Percentiles rank a stretch among this genome's conserved stretches.
These are phyloP conservation scores for Rhabdomys pumilio DNA, from an alignment of 2,797 vertebrate species.

Conservation along the genomic window DNA sequence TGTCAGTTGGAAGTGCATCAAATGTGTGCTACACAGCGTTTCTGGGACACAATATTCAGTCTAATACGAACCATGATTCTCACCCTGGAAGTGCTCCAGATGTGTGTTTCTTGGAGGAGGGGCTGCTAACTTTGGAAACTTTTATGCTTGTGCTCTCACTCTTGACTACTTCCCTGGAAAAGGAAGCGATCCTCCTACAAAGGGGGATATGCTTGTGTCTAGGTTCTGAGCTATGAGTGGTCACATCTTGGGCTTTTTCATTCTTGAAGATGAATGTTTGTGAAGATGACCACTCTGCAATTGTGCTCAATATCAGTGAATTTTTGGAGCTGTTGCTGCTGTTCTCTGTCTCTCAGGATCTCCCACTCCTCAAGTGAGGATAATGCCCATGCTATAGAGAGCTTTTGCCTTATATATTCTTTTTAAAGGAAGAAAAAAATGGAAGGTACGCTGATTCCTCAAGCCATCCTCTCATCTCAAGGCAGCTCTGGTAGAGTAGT, in stretches of 20 bases:
- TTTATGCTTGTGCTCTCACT: not conserved
- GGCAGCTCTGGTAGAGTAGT: not conserved
- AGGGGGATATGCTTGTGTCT: not conserved
- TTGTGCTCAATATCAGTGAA: not conserved
- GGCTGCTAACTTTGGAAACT: not conserved
- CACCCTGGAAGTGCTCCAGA: not conserved
- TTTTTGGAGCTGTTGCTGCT: not conserved
- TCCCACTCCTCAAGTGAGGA: not conserved
- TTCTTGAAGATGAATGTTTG: not conserved
- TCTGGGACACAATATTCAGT: not conserved
- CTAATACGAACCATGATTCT: not conserved
- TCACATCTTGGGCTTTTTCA: not conserved
- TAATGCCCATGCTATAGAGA: not conserved
- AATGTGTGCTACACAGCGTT: not conserved
- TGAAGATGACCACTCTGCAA: not conserved
- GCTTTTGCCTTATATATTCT: not conserved
- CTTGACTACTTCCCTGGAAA: not conserved
- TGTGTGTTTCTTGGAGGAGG: not conserved
- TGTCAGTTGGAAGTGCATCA: not conserved
- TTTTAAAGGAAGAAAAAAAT: not conserved
- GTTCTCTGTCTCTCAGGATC: not conserved
- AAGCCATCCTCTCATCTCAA: not conserved
- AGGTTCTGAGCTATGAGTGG: not conserved
- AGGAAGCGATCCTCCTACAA: not conserved
- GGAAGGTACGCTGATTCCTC: not conserved